These are phyloP conservation scores for Sinodicranocentrus sp. DNA, from an alignment of 2,888 invertebrate genomes.

Conservation along the genomic window DNA sequence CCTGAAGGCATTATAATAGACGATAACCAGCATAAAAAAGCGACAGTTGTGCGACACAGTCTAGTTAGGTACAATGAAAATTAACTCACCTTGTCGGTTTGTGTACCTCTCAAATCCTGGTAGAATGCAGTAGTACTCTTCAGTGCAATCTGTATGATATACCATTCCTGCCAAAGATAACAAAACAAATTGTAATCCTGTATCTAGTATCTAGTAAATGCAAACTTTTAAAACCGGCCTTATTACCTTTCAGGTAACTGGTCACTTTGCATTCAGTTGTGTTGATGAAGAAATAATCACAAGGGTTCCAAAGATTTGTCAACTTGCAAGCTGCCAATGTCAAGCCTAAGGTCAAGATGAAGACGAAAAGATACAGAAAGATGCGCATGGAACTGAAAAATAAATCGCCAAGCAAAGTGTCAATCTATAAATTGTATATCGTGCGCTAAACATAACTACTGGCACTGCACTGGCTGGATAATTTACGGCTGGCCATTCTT, in stretches of 20 bases:
- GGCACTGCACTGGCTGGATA: not conserved
- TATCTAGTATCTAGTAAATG: not conserved
- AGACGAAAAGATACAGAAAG: conserved; percentile 43
- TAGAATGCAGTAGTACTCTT: conserved; percentile 54
- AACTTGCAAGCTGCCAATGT: conserved; percentile 63
- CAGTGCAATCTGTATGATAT: conserved; percentile 59
- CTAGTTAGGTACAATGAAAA: too few relatives aligned
- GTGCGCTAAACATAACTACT: not conserved
- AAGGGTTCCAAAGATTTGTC: conserved; percentile 62
- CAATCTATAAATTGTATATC: not conserved
- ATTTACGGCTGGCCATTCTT: not conserved
- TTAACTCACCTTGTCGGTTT: conserved; percentile 51
- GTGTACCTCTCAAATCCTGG: conserved; percentile 62
- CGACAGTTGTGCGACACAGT: too few relatives aligned
- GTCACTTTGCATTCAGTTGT: conserved; percentile 57
- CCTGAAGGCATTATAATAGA: conserved; percentile 2
- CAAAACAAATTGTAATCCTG: not conserved
- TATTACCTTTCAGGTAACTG: conserved; percentile 62
- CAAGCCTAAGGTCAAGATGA: conserved; percentile 10
- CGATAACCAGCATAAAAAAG: not conserved
- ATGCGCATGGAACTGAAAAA: conserved; percentile 56
- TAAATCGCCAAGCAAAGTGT: not conserved
- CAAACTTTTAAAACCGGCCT: not conserved
- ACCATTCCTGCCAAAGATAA: conserved; percentile 54
- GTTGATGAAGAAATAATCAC: conserved; percentile 40